Evolutionary conservation across 2,113 vertebrate species (phyloP), one percentile per base, ranked within the genome.

Genomic region (Ciconia boyciana): DNA sequence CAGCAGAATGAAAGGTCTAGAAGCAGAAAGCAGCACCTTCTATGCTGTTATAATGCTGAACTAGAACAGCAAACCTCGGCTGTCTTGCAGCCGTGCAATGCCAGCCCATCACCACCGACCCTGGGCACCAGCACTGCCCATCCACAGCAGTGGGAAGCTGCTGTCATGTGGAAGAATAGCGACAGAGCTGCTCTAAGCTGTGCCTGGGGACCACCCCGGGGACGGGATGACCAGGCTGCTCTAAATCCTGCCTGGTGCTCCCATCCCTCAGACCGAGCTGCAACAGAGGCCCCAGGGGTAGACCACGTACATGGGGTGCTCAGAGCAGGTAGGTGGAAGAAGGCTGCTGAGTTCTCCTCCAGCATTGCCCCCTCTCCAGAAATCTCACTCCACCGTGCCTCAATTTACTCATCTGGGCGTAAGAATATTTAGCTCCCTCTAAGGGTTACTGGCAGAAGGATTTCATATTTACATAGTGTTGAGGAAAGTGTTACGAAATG

Each of bases 71-170:
- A 64, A 69, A 66, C 32, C 46, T 71, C 0, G 0, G 6, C 83
- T 89, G 39, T 55, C 48, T 84, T 3, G 0, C 34, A 51, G 72
- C 39, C 0, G 0, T 24, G 29, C 54, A 62, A 25, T 16, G 58
- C 15, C 3, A 12, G 68, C 49, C 55, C 14, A 1, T 19, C 0
- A 0, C 32, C n/a, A 55, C 0, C 0, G 0, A 25, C 24, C n/a
- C 61, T 26, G 55, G 74, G 20, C 64, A 88, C 41, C 57, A 36
- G 58, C 11, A 2, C 20, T 49, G 65, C 55, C 51, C 3, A 0
- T 12, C 54, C 62, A 16, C 0, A 2, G 74, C 57, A 26, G 9
- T 2, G 41, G 49, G 66, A 64, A 72, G 61, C 55, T 80, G 83
- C 68, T 84, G 83, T 31, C 0, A 0, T 15, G 18, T 0, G 0